Base-by-base conservation (phyloP, 2,888 invertebrate genomes). In the Cephus runcator region DNA sequence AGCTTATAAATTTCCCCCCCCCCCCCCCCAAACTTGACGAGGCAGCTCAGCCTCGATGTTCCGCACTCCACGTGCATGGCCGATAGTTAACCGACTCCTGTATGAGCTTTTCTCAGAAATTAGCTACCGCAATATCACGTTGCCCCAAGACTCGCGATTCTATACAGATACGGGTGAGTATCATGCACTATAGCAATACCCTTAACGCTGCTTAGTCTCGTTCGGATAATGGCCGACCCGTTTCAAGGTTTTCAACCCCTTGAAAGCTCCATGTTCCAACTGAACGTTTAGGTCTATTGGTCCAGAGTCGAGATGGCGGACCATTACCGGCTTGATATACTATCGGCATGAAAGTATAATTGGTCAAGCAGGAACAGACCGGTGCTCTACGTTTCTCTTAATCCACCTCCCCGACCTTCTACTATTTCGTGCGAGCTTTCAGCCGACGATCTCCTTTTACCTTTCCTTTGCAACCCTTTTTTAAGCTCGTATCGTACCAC, bases 251-350 rank as follows among this genome's bases (percentile, higher is more conserved):
- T 56, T 56, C 56, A 56, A 56, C 56, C 56, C 56, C 23, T 56
- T 23, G 56, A 56, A 56, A 56, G 23, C 56, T 23, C 56, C 23
- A 15, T 56, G 56, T 23, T 56, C 23, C 23, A 23, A 23, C 56
- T 71, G 75, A 83, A 80, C 85, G 82, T 83, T 84, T 84, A 82
- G 83, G 81, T 85, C 83, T 82, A 84, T 86, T 84, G 84, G 85
- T 83, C 80, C 81, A 77, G 80, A 80, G 83, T 81, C 79, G 79
- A 81, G 81, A 83, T 83, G 78, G 82, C 81, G 81, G 83, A 80
- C 89, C 88, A 89, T 90, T 90, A 90, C 86, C 85, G 83, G 84
- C 85, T 56, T 88, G 87, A 90, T 90, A 87, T 89, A 90, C 90
- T 90, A 89, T 87, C 88, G 85, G 85, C 84, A 85, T 84, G 86